phyloP scores from a whole-genome alignment of 2,113 vertebrate species.

The Felis chaus region DNA sequence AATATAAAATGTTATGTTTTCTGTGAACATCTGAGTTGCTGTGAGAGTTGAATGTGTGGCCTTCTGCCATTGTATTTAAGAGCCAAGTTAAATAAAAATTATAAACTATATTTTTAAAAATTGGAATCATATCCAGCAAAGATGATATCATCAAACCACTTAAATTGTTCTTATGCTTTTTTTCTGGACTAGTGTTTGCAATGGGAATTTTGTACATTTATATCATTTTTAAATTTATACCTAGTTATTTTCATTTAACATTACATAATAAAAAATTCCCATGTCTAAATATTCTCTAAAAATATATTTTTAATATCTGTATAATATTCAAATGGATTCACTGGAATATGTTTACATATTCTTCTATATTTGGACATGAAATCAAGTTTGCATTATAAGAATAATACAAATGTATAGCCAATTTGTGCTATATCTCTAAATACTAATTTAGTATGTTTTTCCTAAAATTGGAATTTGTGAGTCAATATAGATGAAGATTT shows the following conservation, averaged over 20 bases:
- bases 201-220: background rate
- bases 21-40: background rate
- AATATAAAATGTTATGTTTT: constrained; percentile 22
- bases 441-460: constrained; percentile 48
- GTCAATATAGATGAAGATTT: constrained; percentile 65
- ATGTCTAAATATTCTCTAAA: constrained; percentile 25
- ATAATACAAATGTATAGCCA: constrained; percentile 29
- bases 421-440: background rate
- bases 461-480: constrained; percentile 61
- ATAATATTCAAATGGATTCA: constrained; percentile 27
- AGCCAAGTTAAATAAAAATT: background rate
- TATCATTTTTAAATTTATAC: background rate
- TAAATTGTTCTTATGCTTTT: constrained; percentile 14
- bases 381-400: constrained; percentile 31
- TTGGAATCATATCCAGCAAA: background rate
- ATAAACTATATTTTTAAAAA: constrained; percentile 19
- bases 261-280: background rate
- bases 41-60: background rate
- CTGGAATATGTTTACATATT: background rate
- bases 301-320: constrained; percentile 22
- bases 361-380: background rate
- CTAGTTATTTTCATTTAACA: background rate
- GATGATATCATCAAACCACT: background rate
- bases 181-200: background rate
- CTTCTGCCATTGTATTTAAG: background rate